Conservation (phyloP, 2,113 vertebrate genomes). For the Arenaria interpres region DNA sequence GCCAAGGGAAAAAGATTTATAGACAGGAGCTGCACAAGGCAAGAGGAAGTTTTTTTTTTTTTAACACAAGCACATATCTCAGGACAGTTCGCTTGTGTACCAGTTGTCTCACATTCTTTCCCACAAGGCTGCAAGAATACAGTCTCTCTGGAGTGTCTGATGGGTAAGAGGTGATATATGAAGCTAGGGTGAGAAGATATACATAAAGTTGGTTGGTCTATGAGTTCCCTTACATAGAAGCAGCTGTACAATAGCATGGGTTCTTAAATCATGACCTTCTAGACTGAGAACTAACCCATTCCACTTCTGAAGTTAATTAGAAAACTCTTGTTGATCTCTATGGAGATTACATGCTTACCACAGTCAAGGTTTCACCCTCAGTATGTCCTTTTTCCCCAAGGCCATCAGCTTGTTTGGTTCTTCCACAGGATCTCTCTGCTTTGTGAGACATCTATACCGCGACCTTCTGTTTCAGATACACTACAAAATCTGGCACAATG, state of each 20-base stretch:
- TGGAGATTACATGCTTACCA: background rate
- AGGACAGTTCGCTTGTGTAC: background rate
- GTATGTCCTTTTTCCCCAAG: background rate
- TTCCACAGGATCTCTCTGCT: background rate
- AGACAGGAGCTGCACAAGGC: background rate
- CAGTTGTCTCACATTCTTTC: slow-evolving; percentile 4
- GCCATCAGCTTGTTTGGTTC: background rate
- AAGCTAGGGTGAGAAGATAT: background rate
- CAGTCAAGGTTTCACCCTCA: background rate
- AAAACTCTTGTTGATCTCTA: background rate
- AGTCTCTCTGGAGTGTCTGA: background rate
- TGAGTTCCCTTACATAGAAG: background rate
- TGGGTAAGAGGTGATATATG: background rate
- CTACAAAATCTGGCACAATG: background rate
- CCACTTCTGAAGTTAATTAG: background rate
- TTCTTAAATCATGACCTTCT: background rate
- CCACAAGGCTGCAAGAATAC: background rate
- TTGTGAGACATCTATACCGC: background rate
- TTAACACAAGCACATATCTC: background rate
- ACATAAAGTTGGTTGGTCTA: background rate
- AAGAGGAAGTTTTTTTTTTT: background rate
- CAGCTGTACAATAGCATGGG: background rate
- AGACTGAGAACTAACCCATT: background rate
- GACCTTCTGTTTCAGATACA: background rate
- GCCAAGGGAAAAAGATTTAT: slow-evolving; percentile 8